Base-by-base conservation (phyloP, 2,113 vertebrate genomes). In the Theristicus caerulescens region DNA sequence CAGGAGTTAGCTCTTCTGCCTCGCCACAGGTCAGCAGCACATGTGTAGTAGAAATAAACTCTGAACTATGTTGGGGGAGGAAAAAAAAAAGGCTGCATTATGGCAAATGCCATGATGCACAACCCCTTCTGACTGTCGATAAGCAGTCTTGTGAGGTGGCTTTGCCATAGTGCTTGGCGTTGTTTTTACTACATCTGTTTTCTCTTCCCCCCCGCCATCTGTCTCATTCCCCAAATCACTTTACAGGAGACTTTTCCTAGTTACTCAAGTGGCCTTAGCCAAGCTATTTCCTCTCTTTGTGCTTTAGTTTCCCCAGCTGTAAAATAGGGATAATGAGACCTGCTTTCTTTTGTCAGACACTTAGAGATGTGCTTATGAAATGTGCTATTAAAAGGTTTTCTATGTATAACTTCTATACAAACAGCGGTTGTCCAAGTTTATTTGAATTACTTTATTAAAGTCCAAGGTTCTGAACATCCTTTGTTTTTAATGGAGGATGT, bases 281-380 rank as follows among this genome's bases (percentile, higher is more conserved):
- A 91, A 73, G 96, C 74, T 86, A 59, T 96, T 97, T 97, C 96
- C 96, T 95, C 76, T 93, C 88, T 95, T 96, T 96, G 88, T 96
- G 94, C 88, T 94, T 93, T 90, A 5, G 7, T 91, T 94, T 97
- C 92, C 82, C 85, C 85, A 92, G 96, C 88, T 95, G 88, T 93
- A 90, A 93, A 92, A 83, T 38, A 82, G 76, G 90, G 85, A 94
- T 96, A 90, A 86, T 73, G 64, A 95, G 90, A 95, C 95, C 92
- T 94, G 90, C 76, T 93, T 92, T 82, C 95, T 92, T 96, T 94
- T 96, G 90, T 97, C 79, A 66, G 69, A 82, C 82, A 86, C 88
- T 96, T 83, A 65, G 51, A 95, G 86, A 86, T 93, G 92, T 91
- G 87, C 92, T 94, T 95, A 93, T 38, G 57, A 94, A 95, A 94